These are phyloP conservation scores for Stegodyphus dumicola DNA, from an alignment of 1,140 invertebrate genomes.

Conservation along the genomic window DNA sequence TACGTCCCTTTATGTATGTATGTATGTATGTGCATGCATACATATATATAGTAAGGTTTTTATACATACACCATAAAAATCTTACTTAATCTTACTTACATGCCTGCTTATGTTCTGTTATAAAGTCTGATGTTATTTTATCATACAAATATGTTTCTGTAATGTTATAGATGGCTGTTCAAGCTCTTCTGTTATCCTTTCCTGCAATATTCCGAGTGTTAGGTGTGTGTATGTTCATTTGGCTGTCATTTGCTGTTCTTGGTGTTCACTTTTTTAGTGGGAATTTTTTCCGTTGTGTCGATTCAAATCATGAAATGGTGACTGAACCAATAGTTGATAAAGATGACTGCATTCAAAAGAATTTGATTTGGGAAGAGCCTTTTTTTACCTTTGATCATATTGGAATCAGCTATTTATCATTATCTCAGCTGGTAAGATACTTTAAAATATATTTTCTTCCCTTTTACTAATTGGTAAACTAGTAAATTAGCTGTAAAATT, in stretches of 20 bases:
- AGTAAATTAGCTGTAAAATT: too few species aligned
- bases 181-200: constrained; percentile 34
- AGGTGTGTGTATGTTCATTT: constrained; percentile 14
- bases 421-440: constrained; percentile 19
- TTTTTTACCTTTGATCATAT: constrained; percentile 48
- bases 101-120: background rate
- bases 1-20: background rate
- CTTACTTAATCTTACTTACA: background rate
- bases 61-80: background rate
- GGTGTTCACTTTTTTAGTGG: constrained; percentile 30
- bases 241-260: constrained; percentile 41
- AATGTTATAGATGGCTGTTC: constrained; percentile 7
- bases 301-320: background rate
- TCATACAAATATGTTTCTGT: background rate
- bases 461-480: too few species aligned
- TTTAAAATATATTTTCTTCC: too few species aligned
- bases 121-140: background rate
- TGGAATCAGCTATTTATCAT: constrained; percentile 31
- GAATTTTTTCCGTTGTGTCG: constrained; percentile 25
- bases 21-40: background rate
- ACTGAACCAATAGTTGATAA: background rate
- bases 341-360: constrained; percentile 5
- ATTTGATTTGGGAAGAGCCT: constrained; percentile 9
- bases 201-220: constrained; percentile 12
- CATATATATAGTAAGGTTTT: background rate